These are phyloP conservation scores for Anisognathus igniventris DNA, from an alignment of 2,797 vertebrate species.

Conservation along the genomic window DNA sequence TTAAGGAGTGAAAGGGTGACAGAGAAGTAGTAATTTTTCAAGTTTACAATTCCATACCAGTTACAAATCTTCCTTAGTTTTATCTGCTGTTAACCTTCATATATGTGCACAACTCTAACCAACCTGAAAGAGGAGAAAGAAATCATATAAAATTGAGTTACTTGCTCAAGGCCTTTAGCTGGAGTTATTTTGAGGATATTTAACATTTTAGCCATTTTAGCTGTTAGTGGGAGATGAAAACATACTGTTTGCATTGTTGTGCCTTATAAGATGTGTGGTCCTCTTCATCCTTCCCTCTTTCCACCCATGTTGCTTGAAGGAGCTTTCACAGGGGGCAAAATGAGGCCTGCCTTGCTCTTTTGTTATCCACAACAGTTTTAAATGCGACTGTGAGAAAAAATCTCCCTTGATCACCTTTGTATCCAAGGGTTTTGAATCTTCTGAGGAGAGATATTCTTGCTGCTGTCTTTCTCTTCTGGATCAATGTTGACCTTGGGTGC, in stretches of 20 bases:
- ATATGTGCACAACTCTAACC: not conserved
- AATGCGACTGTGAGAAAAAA: not conserved
- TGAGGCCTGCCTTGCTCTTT: not conserved
- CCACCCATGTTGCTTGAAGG: not conserved
- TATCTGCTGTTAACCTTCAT: not conserved
- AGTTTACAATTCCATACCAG: not conserved
- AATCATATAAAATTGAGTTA: not conserved
- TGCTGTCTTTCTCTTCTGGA: not conserved
- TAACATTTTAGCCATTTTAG: not conserved
- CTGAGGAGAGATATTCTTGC: not conserved
- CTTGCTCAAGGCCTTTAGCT: not conserved
- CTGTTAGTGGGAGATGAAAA: not conserved
- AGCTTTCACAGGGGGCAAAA: not conserved
- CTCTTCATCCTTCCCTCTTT: not conserved
- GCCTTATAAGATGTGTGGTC: not conserved
- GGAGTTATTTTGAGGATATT: not conserved
- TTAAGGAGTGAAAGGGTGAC: not conserved
- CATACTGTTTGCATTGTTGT: not conserved
- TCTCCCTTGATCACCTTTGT: not conserved
- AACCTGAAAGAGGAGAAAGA: not conserved
- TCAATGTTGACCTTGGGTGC: not conserved
- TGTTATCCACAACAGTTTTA: not conserved
- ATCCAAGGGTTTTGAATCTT: not conserved
- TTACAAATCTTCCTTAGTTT: not conserved
- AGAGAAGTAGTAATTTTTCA: not conserved